Evolutionary conservation across 2,888 invertebrate genomes (phyloP), one percentile per base, ranked within the genome.

Genomic region (Dichetophora obliterata): DNA sequence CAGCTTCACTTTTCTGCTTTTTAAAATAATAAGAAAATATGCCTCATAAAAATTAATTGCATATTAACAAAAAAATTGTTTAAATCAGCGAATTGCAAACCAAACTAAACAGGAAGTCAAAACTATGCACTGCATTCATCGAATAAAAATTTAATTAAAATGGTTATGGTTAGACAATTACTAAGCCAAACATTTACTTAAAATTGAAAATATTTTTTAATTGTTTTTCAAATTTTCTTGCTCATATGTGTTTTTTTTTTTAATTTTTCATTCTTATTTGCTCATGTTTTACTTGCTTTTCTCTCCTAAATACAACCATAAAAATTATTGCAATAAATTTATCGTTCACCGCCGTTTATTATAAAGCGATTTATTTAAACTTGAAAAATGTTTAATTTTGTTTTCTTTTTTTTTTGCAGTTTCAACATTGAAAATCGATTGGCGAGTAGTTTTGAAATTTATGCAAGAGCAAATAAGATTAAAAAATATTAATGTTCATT

Each of bases 281-380:
- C 14, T 19, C 6, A 2, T 54, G 14, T 54, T 19, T 19, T 54
- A 54, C 9, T 54, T 43, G 66, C 19, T 66, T 66, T 43, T 19
- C 27, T 16, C 34, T 19, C 31, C 31, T 14, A 5, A n/a, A 52
- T 70, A n/a, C 11, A 24, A 54, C 19, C 16, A 57, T 70, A 65
- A 70, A 75, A 78, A 80, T 82, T 81, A 82, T 79, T 79, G 79
- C 79, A 81, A 84, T 85, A 82, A 85, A 80, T 85, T 85, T 83
- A 84, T 85, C 84, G 81, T 68, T 83, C 74, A 79, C 75, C 11
- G 71, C 74, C 31, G 27, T 31, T 31, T 27, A n/a, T 63, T 31
- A 84, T 48, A 61, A 22, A 27, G n/a, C 66, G 31, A 48, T 66
- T 66, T 48, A 48, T 66, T 50, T 68, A 50, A 63, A 68, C 50